A percentile compares a stretch with the other conserved stretches of the same genome.
Evolutionary conservation across 2,888 invertebrate species (phyloP).

Genomic region (Dorcus hopei): DNA sequence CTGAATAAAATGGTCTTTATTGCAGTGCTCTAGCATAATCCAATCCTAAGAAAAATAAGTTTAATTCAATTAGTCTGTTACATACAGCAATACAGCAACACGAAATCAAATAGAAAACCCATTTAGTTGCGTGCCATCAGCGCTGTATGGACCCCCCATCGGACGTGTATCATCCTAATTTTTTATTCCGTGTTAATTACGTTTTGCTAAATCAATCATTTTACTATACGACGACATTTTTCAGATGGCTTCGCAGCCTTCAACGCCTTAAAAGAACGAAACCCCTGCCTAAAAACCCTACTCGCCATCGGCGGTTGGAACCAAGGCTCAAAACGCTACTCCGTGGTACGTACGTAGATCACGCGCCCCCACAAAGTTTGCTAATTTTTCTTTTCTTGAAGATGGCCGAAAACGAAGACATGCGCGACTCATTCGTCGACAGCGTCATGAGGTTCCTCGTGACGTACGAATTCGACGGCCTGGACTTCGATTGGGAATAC

Average conservation of each 20-base stretch:
- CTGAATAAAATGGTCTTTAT: no score
- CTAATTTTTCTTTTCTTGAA: slow-evolving; percentile 26
- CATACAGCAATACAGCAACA: no score
- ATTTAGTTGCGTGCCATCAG: no score
- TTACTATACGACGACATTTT: not conserved
- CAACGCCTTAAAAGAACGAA: slow-evolving; percentile 44
- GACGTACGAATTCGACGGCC: slow-evolving; percentile 51
- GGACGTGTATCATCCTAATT: no score
- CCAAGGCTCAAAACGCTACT: slow-evolving; percentile 50
- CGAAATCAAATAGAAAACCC: no score
- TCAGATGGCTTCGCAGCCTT: slow-evolving; percentile 40
- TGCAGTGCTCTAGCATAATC: no score
- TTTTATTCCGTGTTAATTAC: not conserved
- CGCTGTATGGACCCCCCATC: no score
- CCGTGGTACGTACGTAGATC: slow-evolving; percentile 36
- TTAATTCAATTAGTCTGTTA: no score
- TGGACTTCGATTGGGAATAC: slow-evolving; percentile 55
- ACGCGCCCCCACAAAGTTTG: not conserved
- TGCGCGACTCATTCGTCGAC: slow-evolving; percentile 47
- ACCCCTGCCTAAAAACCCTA: slow-evolving; percentile 48
- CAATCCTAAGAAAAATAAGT: no score
- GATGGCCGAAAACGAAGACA: slow-evolving; percentile 45
- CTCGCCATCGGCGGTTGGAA: slow-evolving; percentile 54
- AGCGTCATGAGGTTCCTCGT: slow-evolving; percentile 47
- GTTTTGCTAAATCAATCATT: not conserved